Base-by-base conservation (phyloP, 23 tunicate genomes). In the Corella eumyota region DNA sequence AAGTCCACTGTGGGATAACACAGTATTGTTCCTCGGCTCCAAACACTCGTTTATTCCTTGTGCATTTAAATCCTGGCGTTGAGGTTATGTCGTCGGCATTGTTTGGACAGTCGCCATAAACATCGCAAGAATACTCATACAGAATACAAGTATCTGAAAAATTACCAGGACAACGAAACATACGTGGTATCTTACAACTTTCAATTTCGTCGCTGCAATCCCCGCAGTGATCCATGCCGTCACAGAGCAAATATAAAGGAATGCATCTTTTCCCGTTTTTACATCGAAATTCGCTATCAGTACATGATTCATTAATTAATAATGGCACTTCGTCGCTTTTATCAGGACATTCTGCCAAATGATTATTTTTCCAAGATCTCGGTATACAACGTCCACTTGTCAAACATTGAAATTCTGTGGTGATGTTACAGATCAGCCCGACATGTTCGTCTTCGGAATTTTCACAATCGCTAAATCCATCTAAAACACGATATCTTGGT, bases 321-420 rank as follows among this genome's bases (percentile, higher is more conserved):
- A 4, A 0, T 7, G 36, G 33, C n/a, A n/a, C n/a, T 60, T 70
- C 76, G 37, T 70, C 76, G 23, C 76, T 70, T 1, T 57, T 67
- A 35, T 70, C 76, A 17, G 23, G 13, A 30, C 76, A 70, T 15
- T 70, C 46, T 1, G 27, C n/a, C 0, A 37, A 9, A 17, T 30
- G 27, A 35, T 70, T 62, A 28, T 32, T n/a, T 1, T 19, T 22
- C 67, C 76, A 70, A 15, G 69, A 60, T 11, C 76, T 54, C n/a
- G 76, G 76, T 27, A 70, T 70, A 44, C 76, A 70, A 15, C 76
- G 54, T 34, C 76, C 68, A n/a, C n/a, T n/a, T 59, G 59, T 56
- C 6, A 29, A 25, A 37, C 76, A 70, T 5, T 56, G 56, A 36
- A 70, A 70, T 57, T 70, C 76, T 20, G 24, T 37, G n/a, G n/a